phyloP scores from a whole-genome alignment of 92 coral and sea anemone genomes.

The Umimayanthus kanabou region DNA sequence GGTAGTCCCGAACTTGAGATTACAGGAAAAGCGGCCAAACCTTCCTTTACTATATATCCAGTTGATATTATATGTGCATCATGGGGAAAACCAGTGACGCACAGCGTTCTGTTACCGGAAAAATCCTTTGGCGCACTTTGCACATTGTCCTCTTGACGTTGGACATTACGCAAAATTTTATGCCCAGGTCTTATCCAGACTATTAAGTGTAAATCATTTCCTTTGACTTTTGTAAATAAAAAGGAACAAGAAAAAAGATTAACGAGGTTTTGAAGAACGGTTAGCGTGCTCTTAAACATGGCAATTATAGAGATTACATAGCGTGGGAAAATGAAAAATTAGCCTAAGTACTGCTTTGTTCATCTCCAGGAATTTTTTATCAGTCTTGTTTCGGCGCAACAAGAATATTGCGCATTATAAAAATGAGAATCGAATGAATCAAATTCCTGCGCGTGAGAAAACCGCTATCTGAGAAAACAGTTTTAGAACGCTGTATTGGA shows the following conservation, averaged over 20 bases:
- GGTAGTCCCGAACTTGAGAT: slow-evolving; percentile 34
- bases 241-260: slow-evolving; percentile 24
- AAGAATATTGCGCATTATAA: slow-evolving; percentile 21
- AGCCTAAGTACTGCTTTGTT: slow-evolving; percentile 1
- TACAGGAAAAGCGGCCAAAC: slow-evolving; percentile 16
- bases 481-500: slow-evolving; percentile 20
- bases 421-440: not conserved
- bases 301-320: slow-evolving; percentile 34
- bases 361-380: not conserved
- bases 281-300: slow-evolving; percentile 15
- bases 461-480: slow-evolving; percentile 14
- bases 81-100: slow-evolving; percentile 26
- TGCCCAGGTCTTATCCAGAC: slow-evolving; percentile 4
- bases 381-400: slow-evolving; percentile 22
- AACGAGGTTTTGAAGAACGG: slow-evolving; percentile 31
- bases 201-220: not conserved
- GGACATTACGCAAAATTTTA: not conserved
- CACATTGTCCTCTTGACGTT: slow-evolving; percentile 10
- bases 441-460: slow-evolving; percentile 38
- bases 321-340: slow-evolving; percentile 40
- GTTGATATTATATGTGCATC: not conserved
- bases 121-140: slow-evolving; percentile 23
- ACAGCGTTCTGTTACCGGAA: slow-evolving; percentile 21
- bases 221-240: not conserved
- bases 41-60: not conserved